These are phyloP conservation scores for Gymnoscopelus microlampas DNA, from an alignment of 2,797 vertebrate genomes.

Conservation along the genomic window DNA sequence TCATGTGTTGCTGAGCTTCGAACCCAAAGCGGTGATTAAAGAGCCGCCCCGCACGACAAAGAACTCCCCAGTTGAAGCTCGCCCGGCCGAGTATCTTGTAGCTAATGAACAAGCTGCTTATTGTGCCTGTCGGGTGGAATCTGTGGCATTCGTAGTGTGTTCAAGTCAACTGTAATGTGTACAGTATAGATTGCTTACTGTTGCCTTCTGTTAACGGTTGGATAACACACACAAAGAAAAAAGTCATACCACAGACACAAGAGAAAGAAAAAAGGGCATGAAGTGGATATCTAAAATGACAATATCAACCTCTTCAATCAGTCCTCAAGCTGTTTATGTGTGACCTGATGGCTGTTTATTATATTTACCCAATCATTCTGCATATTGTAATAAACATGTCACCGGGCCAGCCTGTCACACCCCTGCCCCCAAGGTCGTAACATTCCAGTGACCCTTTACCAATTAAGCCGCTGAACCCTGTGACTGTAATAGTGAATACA, in stretches of 20 bases:
- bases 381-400: constrained; percentile 15
- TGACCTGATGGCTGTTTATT: background rate
- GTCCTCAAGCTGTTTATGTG: too few relatives aligned
- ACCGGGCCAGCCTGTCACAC: constrained; percentile 16
- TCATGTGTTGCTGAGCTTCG: constrained; percentile 73
- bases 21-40: constrained; percentile 62
- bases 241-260: too few relatives aligned
- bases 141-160: constrained; percentile 45
- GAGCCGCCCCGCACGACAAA: constrained; percentile 73
- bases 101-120: constrained; percentile 70
- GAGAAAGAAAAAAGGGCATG: too few relatives aligned
- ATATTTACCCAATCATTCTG: constrained; percentile 5
- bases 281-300: too few relatives aligned
- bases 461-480: constrained; percentile 50
- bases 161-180: constrained; percentile 24
- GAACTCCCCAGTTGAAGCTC: constrained; percentile 47
- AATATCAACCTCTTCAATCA: too few relatives aligned
- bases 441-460: constrained; percentile 36
- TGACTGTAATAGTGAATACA: constrained; percentile 56
- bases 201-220: too few relatives aligned
- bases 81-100: constrained; percentile 34
- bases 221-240: background rate
- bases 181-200: constrained; percentile 19
- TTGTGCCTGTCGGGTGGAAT: constrained; percentile 64
- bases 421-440: constrained; percentile 13